These are phyloP conservation scores for Dermatemys mawii DNA, from an alignment of 2,113 vertebrate genomes.

Conservation along the genomic window DNA sequence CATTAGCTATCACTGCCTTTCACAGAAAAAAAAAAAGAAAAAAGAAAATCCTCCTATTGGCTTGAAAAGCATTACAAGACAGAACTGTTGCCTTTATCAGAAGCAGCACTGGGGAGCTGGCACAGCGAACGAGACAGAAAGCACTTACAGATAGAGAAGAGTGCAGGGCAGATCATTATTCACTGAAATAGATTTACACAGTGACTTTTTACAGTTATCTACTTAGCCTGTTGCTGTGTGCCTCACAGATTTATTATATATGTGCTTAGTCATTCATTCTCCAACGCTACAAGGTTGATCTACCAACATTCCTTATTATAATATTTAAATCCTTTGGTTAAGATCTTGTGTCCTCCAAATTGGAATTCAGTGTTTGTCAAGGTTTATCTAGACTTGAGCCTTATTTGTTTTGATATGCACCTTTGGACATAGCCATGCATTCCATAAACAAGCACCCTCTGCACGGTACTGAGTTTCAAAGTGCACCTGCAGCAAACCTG, in stretches of 20 bases:
- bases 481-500: neutral
- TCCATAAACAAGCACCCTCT: neutral
- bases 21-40: neutral
- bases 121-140: neutral
- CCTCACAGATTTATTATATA: neutral
- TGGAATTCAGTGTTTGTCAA: neutral
- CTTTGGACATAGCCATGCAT: neutral
- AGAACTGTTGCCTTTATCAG: neutral
- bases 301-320: neutral
- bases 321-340: neutral
- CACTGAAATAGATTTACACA: neutral
- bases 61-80: neutral
- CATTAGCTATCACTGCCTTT: neutral
- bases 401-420: neutral
- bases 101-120: neutral
- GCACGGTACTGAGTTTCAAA: rapidly evolving
- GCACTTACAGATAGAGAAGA: neutral
- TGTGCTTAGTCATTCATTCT: neutral
- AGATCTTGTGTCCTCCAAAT: neutral
- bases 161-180: neutral
- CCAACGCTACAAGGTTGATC: neutral
- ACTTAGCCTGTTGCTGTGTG: neutral
- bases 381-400: neutral
- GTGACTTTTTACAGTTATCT: neutral
- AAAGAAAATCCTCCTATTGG: neutral